Base-by-base conservation (phyloP, 2,888 invertebrate species). In the Isoperla grammatica region DNA sequence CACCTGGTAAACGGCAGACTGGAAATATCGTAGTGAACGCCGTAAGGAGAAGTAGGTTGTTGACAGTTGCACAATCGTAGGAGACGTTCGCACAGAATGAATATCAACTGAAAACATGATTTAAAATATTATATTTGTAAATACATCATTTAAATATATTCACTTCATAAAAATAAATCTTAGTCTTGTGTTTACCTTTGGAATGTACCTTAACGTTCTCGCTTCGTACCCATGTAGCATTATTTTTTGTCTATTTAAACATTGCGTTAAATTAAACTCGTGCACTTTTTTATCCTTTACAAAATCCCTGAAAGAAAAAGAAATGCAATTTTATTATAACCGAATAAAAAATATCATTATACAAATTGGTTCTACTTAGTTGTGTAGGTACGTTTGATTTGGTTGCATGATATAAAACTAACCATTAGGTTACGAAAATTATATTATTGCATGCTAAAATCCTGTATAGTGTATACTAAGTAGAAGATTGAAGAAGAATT, bases 221-320 rank as follows among this genome's bases (percentile, higher is more conserved):
- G 87, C 87, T 65, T 92, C 90, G 63, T 85, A 80, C 0, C 92
- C 91, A 69, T 92, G 91, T 1, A 91, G 76, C 2, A 86, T 79
- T 2, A 85, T 82, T 64, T 81, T 77, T 70, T 92, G 91, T 65
- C 87, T 75, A 65, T 81, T 81, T 57, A 91, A 73, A 71, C 83
- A 87, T 67, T 87, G 84, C 2, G 81, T 78, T 17, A 92, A 76
- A 0, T 85, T 87, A 71, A 88, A 87, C 67, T 85, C 85, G 37
- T 70, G 71, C 70, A 73, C 73, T 65, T 76, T 74, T 68, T 76
- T 78, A 61, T 78, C 76, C 67, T 75, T 69, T 45, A 72, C 66
- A 62, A 72, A 72, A 63, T 77, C 76, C 63, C 78, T 76, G 64
- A 46, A 71, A 68, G 43, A 60, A 15, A 49, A 3, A 50, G 8